Conservation (phyloP, 92 coral and sea anemone genomes). For the Muricea muricata region DNA sequence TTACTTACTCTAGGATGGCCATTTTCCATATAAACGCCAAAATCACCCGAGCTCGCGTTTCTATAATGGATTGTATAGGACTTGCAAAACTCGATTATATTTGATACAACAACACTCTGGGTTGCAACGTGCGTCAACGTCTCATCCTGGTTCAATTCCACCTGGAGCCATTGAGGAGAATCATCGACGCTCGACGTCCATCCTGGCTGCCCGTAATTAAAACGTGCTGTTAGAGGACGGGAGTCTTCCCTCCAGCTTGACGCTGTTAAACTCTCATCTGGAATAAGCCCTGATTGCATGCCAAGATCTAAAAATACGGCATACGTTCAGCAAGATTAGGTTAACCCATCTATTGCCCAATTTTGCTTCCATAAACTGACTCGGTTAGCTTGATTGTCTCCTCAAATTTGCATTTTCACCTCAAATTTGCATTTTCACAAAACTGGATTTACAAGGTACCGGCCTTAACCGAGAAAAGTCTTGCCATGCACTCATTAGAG, state of each 20-base stretch:
- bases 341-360: no score
- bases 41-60: slow-evolving; percentile 10
- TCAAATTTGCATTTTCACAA: no score
- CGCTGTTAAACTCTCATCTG: slow-evolving; percentile 68
- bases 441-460: no score
- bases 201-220: slow-evolving; percentile 34
- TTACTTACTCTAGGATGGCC: slow-evolving; percentile 44
- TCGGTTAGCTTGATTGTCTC: no score
- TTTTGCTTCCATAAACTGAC: no score
- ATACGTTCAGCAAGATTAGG: background rate
- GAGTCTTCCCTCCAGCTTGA: slow-evolving; percentile 27
- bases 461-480: no score
- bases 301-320: slow-evolving; percentile 58
- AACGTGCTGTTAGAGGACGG: slow-evolving; percentile 78
- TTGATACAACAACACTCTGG: slow-evolving; percentile 45
- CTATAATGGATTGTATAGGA: slow-evolving; percentile 42
- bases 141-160: slow-evolving; percentile 54
- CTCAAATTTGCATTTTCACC: no score
- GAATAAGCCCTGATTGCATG: slow-evolving; percentile 64
- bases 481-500: no score
- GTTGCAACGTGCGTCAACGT: slow-evolving; percentile 72
- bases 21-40: slow-evolving; percentile 37
- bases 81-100: slow-evolving; percentile 2
- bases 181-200: slow-evolving; percentile 62
- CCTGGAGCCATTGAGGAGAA: slow-evolving; percentile 68